A percentile compares a stretch with the other conserved stretches of the same genome.
phyloP scores from a whole-genome alignment of 2,797 vertebrate genomes.

The Eremophila alpestris region DNA sequence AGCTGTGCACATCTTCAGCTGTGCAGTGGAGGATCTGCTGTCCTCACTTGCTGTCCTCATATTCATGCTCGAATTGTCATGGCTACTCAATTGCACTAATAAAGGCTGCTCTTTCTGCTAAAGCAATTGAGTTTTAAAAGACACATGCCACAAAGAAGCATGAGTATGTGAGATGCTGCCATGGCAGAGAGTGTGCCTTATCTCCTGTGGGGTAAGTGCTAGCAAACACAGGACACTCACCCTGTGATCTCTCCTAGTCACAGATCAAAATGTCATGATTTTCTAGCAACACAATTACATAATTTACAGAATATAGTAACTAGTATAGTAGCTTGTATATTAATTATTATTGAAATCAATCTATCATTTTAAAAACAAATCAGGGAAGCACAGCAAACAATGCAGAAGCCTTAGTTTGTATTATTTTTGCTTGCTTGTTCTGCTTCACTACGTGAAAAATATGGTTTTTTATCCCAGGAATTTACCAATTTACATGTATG shows the following conservation, averaged over 20 bases:
- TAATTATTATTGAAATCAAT: background rate
- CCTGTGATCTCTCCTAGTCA: background rate
- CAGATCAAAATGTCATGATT: background rate
- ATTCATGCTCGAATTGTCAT: background rate
- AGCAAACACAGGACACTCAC: background rate
- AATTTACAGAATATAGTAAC: background rate
- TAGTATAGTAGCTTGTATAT: background rate
- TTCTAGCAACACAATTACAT: background rate
- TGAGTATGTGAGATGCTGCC: background rate
- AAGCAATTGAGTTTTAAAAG: background rate
- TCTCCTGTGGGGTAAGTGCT: background rate
- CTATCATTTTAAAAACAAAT: background rate
- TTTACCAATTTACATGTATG: background rate
- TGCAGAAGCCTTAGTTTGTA: background rate
- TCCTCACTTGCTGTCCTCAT: background rate
- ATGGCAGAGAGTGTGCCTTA: background rate
- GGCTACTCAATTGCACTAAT: background rate
- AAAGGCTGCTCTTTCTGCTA: background rate
- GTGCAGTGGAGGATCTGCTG: background rate
- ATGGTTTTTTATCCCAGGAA: background rate
- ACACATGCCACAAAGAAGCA: background rate
- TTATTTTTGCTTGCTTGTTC: background rate
- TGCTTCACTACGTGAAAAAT: background rate
- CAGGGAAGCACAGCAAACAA: background rate
- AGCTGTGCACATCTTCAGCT: background rate